These are phyloP conservation scores for Macropis europaea DNA, from an alignment of 2,888 invertebrate species.

Conservation along the genomic window DNA sequence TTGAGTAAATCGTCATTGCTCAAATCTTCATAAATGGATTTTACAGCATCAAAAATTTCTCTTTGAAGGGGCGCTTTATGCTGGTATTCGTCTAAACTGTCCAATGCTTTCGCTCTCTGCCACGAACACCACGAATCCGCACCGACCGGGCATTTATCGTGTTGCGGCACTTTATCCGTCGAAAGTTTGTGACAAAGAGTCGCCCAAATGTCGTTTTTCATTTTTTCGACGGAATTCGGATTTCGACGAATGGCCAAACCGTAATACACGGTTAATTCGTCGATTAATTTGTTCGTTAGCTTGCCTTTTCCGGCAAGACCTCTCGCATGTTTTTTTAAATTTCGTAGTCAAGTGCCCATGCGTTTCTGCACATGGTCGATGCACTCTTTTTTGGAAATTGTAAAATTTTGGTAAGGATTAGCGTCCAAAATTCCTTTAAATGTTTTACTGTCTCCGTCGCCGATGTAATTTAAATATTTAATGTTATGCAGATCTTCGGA, in stretches of 20 bases:
- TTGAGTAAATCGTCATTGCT: slow-evolving; percentile 28
- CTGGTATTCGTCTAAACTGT: no score
- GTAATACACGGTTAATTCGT: slow-evolving; percentile 60
- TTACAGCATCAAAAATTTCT: no score
- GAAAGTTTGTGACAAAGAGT: slow-evolving; percentile 58
- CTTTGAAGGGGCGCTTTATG: no score
- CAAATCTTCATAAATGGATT: slow-evolving; percentile 50
- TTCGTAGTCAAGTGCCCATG: slow-evolving; percentile 46
- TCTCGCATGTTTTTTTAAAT: slow-evolving; percentile 17
- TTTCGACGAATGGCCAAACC: slow-evolving; percentile 60
- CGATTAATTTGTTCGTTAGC: slow-evolving; percentile 55
- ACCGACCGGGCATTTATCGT: slow-evolving; percentile 55
- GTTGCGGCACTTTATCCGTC: slow-evolving; percentile 54
- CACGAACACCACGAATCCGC: no score
- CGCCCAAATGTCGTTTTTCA: slow-evolving; percentile 63
- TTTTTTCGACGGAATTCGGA: slow-evolving; percentile 46
- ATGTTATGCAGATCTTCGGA: slow-evolving; percentile 37
- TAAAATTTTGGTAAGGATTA: slow-evolving; percentile 22
- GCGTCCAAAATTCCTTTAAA: slow-evolving; percentile 39
- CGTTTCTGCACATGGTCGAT: slow-evolving; percentile 45
- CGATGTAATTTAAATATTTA: slow-evolving; percentile 39
- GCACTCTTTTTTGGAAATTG: slow-evolving; percentile 26
- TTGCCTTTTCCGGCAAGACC: slow-evolving; percentile 44
- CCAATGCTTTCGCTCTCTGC: no score
- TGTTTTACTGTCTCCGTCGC: slow-evolving; percentile 45